Conservation (phyloP, 92 coral and sea anemone genomes). For the Pocillopora meandrina region DNA sequence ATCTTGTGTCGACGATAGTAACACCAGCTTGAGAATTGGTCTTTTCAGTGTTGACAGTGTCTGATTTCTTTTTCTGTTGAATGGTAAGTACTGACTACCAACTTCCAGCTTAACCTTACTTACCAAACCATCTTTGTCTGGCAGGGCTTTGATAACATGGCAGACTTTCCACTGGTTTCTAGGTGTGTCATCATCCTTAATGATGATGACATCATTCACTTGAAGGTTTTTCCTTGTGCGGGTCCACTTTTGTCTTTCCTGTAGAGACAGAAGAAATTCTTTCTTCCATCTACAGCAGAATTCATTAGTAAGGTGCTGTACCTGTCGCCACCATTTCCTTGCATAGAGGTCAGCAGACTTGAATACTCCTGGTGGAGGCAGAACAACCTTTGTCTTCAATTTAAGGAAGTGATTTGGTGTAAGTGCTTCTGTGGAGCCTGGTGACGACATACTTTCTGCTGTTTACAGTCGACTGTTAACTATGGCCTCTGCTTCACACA, state of each 20-base stretch:
- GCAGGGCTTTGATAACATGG: conserved; percentile 17
- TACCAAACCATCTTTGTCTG: conserved; percentile 33
- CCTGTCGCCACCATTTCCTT: conserved; percentile 38
- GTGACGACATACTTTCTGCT: conserved; percentile 29
- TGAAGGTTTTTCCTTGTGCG: conserved; percentile 29
- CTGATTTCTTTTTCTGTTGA: conserved; percentile 14
- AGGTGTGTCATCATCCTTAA: conserved; percentile 25
- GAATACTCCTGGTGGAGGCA: conserved; percentile 43
- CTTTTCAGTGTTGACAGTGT: too few species aligned
- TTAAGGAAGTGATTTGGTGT: neutral
- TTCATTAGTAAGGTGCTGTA: conserved; percentile 38
- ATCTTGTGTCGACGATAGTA: neutral
- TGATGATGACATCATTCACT: conserved; percentile 24
- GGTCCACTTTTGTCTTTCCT: conserved; percentile 41
- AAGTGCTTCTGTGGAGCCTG: conserved; percentile 2
- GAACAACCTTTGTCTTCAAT: conserved; percentile 34
- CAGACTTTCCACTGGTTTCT: conserved; percentile 31
- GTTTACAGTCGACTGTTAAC: conserved; percentile 40
- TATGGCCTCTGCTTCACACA: neutral
- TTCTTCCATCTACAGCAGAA: conserved; percentile 33
- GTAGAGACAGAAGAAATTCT: conserved; percentile 35
- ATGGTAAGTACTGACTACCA: conserved; percentile 16
- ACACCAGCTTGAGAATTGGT: too few species aligned
- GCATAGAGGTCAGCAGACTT: conserved; percentile 39
- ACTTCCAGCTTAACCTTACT: conserved; percentile 40